Percentiles rank a stretch among this genome's conserved stretches.
Conservation (phyloP, 2,113 vertebrate species). For the Sinocyclocheilus grahami region DNA sequence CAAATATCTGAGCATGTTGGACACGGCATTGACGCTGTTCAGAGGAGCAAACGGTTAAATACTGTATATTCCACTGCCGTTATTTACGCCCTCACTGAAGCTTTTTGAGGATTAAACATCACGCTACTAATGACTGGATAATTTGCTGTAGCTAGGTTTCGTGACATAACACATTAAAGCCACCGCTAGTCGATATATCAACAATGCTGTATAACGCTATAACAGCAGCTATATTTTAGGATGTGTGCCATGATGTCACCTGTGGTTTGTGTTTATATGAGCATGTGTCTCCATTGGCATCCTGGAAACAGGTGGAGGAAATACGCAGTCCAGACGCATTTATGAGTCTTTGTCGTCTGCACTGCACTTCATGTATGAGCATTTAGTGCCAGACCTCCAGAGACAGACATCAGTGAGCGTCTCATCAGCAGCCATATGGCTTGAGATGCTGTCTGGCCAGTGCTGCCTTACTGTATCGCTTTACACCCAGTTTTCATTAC, state of each 20-base stretch:
- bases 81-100: background rate
- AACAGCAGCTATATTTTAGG: background rate
- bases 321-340: background rate
- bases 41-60: background rate
- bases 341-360: background rate
- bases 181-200: background rate
- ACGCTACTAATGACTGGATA: background rate
- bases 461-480: background rate
- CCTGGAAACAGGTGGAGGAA: conserved; percentile 11
- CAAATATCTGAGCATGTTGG: background rate
- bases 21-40: background rate
- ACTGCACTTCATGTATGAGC: background rate
- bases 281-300: background rate
- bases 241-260: background rate
- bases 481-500: background rate
- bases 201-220: background rate
- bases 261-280: conserved; percentile 40
- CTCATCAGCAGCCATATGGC: background rate
- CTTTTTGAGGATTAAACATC: background rate
- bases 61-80: no score
- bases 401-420: background rate
- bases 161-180: background rate
- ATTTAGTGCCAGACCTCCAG: background rate
- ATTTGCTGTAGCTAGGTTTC: background rate
- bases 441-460: background rate